Percentiles rank a stretch among this genome's conserved stretches.
These are phyloP conservation scores for Patella depressa DNA, from an alignment of 2,888 invertebrate species.

Conservation along the genomic window DNA sequence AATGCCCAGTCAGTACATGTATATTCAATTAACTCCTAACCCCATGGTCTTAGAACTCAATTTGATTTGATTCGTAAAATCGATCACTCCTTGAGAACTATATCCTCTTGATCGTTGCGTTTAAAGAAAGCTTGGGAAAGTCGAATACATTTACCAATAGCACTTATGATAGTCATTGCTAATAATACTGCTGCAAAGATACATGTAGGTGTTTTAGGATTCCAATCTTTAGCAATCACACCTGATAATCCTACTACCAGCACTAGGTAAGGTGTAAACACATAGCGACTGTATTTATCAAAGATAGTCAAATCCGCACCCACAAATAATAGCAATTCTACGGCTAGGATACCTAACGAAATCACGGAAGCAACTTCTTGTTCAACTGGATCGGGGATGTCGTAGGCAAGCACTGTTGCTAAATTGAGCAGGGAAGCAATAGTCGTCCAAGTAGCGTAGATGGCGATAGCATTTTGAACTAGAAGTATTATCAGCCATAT, in stretches of 20 bases:
- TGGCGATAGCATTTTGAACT: conserved; percentile 65
- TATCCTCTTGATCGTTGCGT: too few species aligned
- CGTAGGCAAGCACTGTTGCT: conserved; percentile 55
- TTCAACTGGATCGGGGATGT: conserved; percentile 28
- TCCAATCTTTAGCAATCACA: conserved; percentile 53
- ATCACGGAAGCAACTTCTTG: conserved; percentile 48
- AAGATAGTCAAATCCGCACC: conserved; percentile 57
- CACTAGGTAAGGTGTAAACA: conserved; percentile 64
- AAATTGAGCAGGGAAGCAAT: conserved; percentile 65
- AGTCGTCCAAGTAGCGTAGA: conserved; percentile 64
- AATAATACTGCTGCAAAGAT: conserved; percentile 54
- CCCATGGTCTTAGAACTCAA: too few species aligned
- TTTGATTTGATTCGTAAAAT: too few species aligned
- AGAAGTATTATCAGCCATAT: conserved; percentile 62
- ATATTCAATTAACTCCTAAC: too few species aligned
- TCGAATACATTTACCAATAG: conserved; percentile 36
- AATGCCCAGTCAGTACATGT: too few species aligned
- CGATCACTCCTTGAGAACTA: too few species aligned
- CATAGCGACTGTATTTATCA: conserved; percentile 63
- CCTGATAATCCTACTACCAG: conserved; percentile 61
- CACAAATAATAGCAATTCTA: conserved; percentile 52
- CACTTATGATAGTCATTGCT: conserved; percentile 26
- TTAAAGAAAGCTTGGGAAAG: background rate
- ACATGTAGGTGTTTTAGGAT: conserved; percentile 49
- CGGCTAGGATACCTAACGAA: conserved; percentile 50